phyloP scores from a whole-genome alignment of 2,113 vertebrate genomes.

The Bujurquina vittata region DNA sequence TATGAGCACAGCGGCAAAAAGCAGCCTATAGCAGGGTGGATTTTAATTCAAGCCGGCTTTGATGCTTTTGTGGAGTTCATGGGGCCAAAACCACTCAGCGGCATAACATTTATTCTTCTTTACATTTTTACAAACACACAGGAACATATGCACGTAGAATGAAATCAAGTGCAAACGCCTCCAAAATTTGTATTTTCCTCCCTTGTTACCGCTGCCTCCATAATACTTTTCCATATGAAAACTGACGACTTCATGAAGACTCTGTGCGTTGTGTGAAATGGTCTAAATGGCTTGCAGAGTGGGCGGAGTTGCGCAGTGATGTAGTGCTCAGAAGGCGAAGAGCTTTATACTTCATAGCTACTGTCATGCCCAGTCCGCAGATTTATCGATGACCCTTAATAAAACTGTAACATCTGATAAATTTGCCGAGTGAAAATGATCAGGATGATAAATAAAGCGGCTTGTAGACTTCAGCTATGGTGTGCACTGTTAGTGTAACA shows the following conservation, averaged over 20 bases:
- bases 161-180: neutral
- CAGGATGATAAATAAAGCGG: conserved; percentile 56
- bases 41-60: conserved; percentile 38
- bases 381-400: conserved; percentile 58
- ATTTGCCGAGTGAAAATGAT: conserved; percentile 53
- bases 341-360: conserved; percentile 31
- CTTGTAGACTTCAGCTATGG: neutral
- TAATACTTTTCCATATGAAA: neutral
- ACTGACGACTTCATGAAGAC: neutral
- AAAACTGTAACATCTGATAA: conserved; percentile 66
- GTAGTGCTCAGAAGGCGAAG: conserved; percentile 9
- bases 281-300: neutral
- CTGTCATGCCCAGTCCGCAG: conserved; percentile 24
- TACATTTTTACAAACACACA: conserved; percentile 4
- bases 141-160: neutral
- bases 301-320: neutral
- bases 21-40: conserved; percentile 26
- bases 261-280: neutral
- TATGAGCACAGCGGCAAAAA: conserved; percentile 13
- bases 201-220: neutral
- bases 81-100: conserved; percentile 14
- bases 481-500: conserved; percentile 29
- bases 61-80: conserved; percentile 41
- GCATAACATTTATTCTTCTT: neutral
- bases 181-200: neutral